Conservation (phyloP, 2,888 invertebrate species). For the Drosophila sordidapex region DNA sequence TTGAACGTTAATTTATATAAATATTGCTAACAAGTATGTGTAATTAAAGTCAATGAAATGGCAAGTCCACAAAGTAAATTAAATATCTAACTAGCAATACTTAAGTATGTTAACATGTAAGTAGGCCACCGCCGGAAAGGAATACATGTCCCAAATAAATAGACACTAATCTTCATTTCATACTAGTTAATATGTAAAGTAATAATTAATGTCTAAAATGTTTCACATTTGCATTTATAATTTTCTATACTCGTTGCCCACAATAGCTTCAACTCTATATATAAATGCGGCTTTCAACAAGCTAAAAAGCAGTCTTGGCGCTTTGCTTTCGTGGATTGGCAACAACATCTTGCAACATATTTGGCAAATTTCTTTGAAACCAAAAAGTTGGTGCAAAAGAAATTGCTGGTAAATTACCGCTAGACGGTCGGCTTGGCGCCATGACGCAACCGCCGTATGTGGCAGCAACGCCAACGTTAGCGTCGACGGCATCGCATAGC, state of each 20-base stretch:
- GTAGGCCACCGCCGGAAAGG: not conserved
- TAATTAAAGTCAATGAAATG: slow-evolving; percentile 35
- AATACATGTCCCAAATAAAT: not conserved
- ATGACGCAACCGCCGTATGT: slow-evolving; percentile 76
- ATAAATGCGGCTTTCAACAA: slow-evolving; percentile 37
- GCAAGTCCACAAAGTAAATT: slow-evolving; percentile 3
- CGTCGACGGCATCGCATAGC: slow-evolving; percentile 61
- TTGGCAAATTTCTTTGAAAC: slow-evolving; percentile 76
- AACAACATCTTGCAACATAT: slow-evolving; percentile 53
- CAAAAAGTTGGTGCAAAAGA: slow-evolving; percentile 75
- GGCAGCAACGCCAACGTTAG: slow-evolving; percentile 46
- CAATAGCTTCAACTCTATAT: slow-evolving; percentile 5
- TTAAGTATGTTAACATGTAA: not conserved
- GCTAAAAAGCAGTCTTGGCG: slow-evolving; percentile 28
- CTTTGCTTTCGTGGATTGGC: slow-evolving; percentile 35
- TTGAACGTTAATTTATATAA: not conserved
- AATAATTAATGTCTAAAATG: not conserved
- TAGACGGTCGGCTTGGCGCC: slow-evolving; percentile 78
- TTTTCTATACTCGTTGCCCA: not conserved
- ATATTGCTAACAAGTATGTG: slow-evolving; percentile 6
- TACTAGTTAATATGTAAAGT: not conserved
- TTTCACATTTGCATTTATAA: not conserved
- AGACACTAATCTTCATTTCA: not conserved
- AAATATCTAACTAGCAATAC: too few relatives aligned
- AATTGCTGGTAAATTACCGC: slow-evolving; percentile 79